Evolutionary conservation across 2,797 vertebrate species (phyloP), one percentile per base, ranked within the genome.

Genomic region (Helicolenus hilgendorfi): DNA sequence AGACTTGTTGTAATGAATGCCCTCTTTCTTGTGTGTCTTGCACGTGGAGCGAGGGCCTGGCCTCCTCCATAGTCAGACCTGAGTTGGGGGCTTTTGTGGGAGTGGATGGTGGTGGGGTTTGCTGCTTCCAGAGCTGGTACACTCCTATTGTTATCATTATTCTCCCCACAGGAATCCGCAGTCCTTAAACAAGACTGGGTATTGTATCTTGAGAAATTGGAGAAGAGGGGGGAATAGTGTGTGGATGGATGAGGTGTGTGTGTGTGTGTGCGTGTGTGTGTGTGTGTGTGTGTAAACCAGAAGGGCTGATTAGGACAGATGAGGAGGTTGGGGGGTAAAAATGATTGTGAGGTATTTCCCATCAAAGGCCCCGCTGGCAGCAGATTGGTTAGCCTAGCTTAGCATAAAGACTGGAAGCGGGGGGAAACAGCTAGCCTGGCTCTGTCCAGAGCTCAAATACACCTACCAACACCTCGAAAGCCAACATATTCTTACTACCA

Each of bases 1-100:
- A 77, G 86, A 90, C 85, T 88, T 93, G 92, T 95, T 93, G 84
- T 91, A 92, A 94, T 93, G 92, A 96, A 97, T 92, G 75, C 89
- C 53, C 64, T 85, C 91, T 94, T 95, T 94, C 87, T 94, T 88
- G 41, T 86, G 71, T 71, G 72, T 77, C 59, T 83, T 83, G 85
- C 77, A 84, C 59, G 31, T 18, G 13, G 11, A 77, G 70, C 24
- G 24, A 79, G 73, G 29, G 80, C 11, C 22, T 13, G 27, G 80
- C 72, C 85, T 89, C 56, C 72, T 70, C 64, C 69, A 79, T 72
- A 84, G 72, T 56, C 31, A 36, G 67, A 75, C 84, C 59, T 87
- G 77, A 73, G 79, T 83, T 31, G 6, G 58, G 18, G 71, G 35
- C 9, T 59, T 77, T 45, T 41, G 29, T 18, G 20, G 31, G 10